Percentiles rank a stretch among this genome's conserved stretches.
phyloP scores from a whole-genome alignment of 2,888 invertebrate genomes.

The Noctua pronuba region DNA sequence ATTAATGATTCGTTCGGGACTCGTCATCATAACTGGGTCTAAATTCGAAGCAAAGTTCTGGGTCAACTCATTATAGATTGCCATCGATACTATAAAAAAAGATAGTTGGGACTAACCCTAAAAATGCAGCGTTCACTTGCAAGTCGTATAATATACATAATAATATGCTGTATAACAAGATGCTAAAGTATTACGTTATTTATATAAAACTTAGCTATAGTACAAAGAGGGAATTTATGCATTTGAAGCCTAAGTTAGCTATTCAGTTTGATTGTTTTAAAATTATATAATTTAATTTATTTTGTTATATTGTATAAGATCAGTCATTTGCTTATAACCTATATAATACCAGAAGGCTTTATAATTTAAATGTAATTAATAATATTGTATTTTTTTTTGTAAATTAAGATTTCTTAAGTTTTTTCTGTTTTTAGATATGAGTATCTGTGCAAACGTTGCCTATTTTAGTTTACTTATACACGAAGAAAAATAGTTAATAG shows the following conservation, averaged over 20 bases:
- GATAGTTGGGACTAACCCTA: background rate
- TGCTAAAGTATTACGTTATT: slow-evolving; percentile 60
- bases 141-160: slow-evolving; percentile 17
- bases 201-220: slow-evolving; percentile 53
- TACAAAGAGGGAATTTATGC: slow-evolving; percentile 60
- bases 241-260: slow-evolving; percentile 50
- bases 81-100: background rate
- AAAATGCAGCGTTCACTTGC: slow-evolving; percentile 3
- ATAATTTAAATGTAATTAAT: slow-evolving; percentile 7
- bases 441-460: slow-evolving; percentile 28
- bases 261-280: slow-evolving; percentile 39
- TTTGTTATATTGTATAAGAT: slow-evolving; percentile 41
- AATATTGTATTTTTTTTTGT: slow-evolving; percentile 13
- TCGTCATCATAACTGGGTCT: background rate
- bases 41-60: background rate
- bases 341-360: slow-evolving; percentile 24
- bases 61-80: background rate
- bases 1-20: background rate
- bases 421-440: slow-evolving; percentile 6
- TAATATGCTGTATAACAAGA: slow-evolving; percentile 20
- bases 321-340: slow-evolving; percentile 48
- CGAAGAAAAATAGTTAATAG: background rate
- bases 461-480: background rate
- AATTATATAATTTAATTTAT: slow-evolving; percentile 53
- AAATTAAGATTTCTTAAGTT: slow-evolving; percentile 11